phyloP scores from a whole-genome alignment of 2,113 vertebrate genomes.

The Seriola aureovittata region DNA sequence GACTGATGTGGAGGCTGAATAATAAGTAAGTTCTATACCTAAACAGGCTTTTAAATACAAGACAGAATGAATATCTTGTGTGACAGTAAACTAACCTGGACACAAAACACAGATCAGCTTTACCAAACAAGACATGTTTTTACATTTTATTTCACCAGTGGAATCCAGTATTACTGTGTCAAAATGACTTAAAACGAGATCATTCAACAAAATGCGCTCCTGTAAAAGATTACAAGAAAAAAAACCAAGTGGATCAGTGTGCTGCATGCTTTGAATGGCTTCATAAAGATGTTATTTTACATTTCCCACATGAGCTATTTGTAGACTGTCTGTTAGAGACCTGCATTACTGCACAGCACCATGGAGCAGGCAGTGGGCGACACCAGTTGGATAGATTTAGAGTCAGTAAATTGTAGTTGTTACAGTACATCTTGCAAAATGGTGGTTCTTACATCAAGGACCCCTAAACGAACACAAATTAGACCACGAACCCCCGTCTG shows the following conservation, averaged over 20 bases:
- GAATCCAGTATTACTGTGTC: background rate
- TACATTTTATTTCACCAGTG: background rate
- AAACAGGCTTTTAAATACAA: background rate
- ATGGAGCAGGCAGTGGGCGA: too few relatives aligned
- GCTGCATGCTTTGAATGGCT: background rate
- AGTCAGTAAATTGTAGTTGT: too few relatives aligned
- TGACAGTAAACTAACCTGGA: constrained; percentile 1
- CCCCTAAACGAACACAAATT: too few relatives aligned
- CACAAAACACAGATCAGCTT: background rate
- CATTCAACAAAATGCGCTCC: background rate
- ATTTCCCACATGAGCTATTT: background rate
- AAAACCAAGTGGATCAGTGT: background rate
- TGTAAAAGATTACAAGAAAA: background rate
- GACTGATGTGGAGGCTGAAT: background rate
- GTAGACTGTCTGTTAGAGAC: too few relatives aligned
- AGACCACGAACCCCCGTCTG: too few relatives aligned
- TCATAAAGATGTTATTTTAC: background rate
- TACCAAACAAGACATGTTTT: background rate
- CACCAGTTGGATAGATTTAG: too few relatives aligned
- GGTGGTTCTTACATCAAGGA: too few relatives aligned
- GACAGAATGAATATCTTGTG: background rate
- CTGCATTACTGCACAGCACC: too few relatives aligned
- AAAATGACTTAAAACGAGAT: background rate
- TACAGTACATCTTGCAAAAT: too few relatives aligned
- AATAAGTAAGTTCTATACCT: background rate